Evolutionary conservation across 2,888 invertebrate genomes (phyloP), one percentile per base, ranked within the genome.

Genomic region (Ormyrus thymus): DNA sequence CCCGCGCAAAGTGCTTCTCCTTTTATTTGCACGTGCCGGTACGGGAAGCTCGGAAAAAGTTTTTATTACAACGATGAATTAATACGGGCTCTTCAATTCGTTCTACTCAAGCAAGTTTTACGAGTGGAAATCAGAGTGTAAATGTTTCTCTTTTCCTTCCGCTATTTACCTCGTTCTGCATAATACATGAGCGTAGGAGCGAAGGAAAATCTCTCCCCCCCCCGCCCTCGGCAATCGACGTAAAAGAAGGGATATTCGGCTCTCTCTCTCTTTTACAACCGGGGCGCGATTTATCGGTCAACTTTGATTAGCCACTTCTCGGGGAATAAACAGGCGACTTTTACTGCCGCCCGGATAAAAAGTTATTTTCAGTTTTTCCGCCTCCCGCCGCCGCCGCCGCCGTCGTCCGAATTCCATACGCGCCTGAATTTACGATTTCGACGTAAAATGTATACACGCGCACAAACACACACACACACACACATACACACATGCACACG

Each of bases 111-210:
- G 64, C 51, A 59, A 70, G 62, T 48, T 76, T 64, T 70, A 70
- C 71, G 71, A 58, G 65, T 64, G 77, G 45, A 76, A 76, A 69
- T 69, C 69, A 76, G 62, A 62, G 76, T 76, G 62, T 64, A 76
- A 70, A 76, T 70, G 70, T 70, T 70, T 62, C 70, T 62, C 62
- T 61, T 59, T 74, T 55, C 11, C 43, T 46, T 15, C 9, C 53
- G 9, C 56, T 11, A 50, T 61, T 75, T 53, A 61, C 56, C 75
- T 61, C 53, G 69, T 62, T 76, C 55, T 76, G 76, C 76, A 76
- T 76, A 76, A 76, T 76, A 69, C 76, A 76, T 69, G 76, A 76
- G 76, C 29, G 29, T 15, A 7, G 61, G 51, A 61, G 29, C 29
- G 29, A 50, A 68, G 61, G n/a, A 76, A 76, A 76, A 55, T 69